Base-by-base conservation (phyloP, 2,888 invertebrate genomes). In the Pseudoips prasinana region DNA sequence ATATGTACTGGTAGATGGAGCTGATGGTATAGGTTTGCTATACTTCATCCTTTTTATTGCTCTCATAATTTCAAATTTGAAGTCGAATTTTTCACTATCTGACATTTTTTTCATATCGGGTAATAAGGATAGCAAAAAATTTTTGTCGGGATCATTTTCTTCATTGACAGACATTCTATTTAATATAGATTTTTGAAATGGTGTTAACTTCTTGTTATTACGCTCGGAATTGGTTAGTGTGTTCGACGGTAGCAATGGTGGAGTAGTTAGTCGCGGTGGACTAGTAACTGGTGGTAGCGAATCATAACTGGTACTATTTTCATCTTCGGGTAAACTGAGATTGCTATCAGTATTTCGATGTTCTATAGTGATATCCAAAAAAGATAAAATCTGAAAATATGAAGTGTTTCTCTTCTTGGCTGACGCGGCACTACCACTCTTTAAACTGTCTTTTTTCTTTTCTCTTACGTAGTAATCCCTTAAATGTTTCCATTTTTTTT, bases 341-440 rank as follows among this genome's bases (percentile, higher is more conserved):
- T 30, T 41, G 33, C 41, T 11, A 33, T 33, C 41, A 33, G 10
- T 37, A 37, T 25, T 33, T 33, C 37, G 29, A 30, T 29, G 32
- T 37, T 33, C 29, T 33, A 33, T 29, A 29, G 29, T 41, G 24
- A 41, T 30, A 37, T 37, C 29, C 30, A 41, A 41, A 41, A 41
- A 37, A 39, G 30, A 31, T 30, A 36, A 41, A n/a, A 41, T 42
- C 27, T 34, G 33, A 42, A 30, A 37, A 37, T 30, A 44, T 44
- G 39, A 30, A 35, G 33, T 44, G 24, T 34, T 36, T 39, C 44
- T 37, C 32, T 44, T 44, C 39, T 36, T 44, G 27, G 33, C 33
- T 36, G 43, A 35, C 39, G 38, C 43, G 19, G 43, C 32, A 35
- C 35, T 40, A 22, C 30, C 36, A 33, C 40, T 36, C 20, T 29